phyloP scores from a whole-genome alignment of 2,113 vertebrate genomes.

The Corydoras sp. region DNA sequence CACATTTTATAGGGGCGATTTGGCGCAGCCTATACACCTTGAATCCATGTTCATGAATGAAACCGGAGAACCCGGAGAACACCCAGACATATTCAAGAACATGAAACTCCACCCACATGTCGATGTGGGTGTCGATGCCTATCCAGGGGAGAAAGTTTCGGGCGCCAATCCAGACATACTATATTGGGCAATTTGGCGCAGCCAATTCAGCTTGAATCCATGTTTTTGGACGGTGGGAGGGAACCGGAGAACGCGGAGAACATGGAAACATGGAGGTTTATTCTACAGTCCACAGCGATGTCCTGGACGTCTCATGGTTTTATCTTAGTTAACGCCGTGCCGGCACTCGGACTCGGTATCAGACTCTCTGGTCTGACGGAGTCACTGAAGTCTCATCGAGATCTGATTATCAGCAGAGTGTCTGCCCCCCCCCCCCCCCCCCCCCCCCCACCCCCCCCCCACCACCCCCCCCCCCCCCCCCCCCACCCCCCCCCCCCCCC shows the following conservation, averaged over 20 bases:
- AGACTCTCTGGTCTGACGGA: conserved; percentile 30
- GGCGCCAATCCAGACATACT: too few species aligned
- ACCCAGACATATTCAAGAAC: too few species aligned
- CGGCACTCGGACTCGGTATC: background rate
- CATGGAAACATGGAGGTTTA: background rate
- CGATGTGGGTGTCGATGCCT: too few species aligned
- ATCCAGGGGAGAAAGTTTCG: too few species aligned
- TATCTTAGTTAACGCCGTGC: background rate
- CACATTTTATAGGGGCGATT: background rate
- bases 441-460: conserved; percentile 19
- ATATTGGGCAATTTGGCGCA: too few species aligned
- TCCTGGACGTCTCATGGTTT: too few species aligned
- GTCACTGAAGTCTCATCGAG: conserved; percentile 51
- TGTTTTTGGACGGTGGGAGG: background rate
- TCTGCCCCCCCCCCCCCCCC: conserved; percentile 49
- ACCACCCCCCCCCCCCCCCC: conserved; percentile 29
- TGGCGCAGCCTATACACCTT: background rate
- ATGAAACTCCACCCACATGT: too few species aligned
- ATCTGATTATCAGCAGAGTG: conserved; percentile 62
- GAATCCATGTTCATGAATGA: too few species aligned
- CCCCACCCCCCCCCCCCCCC: conserved; percentile 48
- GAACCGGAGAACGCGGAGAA: background rate
- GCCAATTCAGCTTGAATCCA: too few species aligned
- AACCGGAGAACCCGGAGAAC: too few species aligned
- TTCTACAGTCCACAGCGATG: too few species aligned